Evolutionary conservation across 2,797 vertebrate genomes (phyloP).

Genomic region (Betta splendens): DNA sequence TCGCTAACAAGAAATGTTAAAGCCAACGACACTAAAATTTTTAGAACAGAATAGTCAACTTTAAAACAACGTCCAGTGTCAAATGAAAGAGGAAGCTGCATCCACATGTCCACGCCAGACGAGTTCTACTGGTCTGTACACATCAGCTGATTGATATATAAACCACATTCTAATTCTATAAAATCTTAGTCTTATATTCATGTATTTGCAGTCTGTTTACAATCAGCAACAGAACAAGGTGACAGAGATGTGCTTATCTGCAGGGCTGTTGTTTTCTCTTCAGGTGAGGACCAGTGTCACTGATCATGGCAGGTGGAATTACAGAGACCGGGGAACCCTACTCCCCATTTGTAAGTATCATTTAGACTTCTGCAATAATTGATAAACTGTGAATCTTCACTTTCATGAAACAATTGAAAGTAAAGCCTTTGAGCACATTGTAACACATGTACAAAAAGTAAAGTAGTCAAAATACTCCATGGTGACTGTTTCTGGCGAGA

Average conservation of each 20-base stretch:
- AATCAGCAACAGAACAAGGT: background rate
- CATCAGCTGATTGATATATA: background rate
- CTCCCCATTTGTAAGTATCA: conserved; percentile 92
- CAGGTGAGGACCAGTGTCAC: conserved; percentile 42
- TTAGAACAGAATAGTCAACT: background rate
- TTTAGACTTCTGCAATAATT: background rate
- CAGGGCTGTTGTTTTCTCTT: background rate
- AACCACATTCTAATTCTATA: too few relatives aligned
- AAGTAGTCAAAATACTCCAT: too few relatives aligned
- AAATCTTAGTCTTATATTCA: too few relatives aligned
- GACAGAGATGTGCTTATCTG: background rate
- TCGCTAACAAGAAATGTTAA: background rate
- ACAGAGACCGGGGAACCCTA: conserved; percentile 95
- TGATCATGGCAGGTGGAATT: conserved; percentile 91
- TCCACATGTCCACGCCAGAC: too few relatives aligned
- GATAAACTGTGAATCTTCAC: background rate
- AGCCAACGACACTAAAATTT: too few relatives aligned
- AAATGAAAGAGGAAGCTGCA: too few relatives aligned
- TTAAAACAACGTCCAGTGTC: background rate
- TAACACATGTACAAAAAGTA: background rate
- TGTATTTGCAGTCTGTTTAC: background rate
- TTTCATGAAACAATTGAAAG: too few relatives aligned
- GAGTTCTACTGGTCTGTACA: background rate
- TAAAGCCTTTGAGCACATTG: background rate
- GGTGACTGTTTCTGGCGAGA: too few relatives aligned